Base-by-base conservation (phyloP, 2,113 vertebrate species). In the Emberiza fucata region DNA sequence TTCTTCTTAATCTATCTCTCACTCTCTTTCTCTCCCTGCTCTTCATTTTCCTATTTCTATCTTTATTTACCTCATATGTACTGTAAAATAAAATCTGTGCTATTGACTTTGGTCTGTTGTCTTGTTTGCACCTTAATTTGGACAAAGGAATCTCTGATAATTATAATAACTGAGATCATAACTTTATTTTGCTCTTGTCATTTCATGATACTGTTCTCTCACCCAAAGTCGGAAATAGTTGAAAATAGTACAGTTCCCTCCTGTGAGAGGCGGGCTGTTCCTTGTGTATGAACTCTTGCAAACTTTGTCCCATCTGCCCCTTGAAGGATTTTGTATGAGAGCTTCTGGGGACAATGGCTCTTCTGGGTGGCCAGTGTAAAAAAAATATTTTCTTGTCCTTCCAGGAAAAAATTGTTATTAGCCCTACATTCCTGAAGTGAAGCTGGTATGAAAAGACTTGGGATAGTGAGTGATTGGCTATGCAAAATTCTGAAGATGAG, bases 131-230 rank as follows among this genome's bases (percentile, higher is more conserved):
- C 8, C 37, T 50, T 42, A 31, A 27, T 50, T 57, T 12, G 6
- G 44, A 11, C 31, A 76, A 65, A 31, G 35, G 11, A 16, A 66
- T 35, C 25, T 35, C 42, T 66, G 17, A 35, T 50, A 76, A 59
- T 17, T 0, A 0, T 19, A n/a, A 19, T 28, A 64, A 39, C 18
- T 40, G 35, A 37, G 21, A 37, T 68, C 5, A 27, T 25, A 76
- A 31, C 4, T 44, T 37, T 22, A 22, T 37, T 59, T 68, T 51
- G 11, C 35, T 42, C 11, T 44, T 59, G 45, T n/a, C 0, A 0
- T n/a, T 37, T 24, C 42, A 48, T 33, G 15, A n/a, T 40, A 11
- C 4, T 59, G 8, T 25, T 31, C 44, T 25, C 16, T 22, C 31
- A 25, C 25, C 4, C 17, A 21, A 76, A 68, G 17, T 31, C 22